Conservation (phyloP, 1,140 invertebrate genomes). For the Harpegnathos saltator region DNA sequence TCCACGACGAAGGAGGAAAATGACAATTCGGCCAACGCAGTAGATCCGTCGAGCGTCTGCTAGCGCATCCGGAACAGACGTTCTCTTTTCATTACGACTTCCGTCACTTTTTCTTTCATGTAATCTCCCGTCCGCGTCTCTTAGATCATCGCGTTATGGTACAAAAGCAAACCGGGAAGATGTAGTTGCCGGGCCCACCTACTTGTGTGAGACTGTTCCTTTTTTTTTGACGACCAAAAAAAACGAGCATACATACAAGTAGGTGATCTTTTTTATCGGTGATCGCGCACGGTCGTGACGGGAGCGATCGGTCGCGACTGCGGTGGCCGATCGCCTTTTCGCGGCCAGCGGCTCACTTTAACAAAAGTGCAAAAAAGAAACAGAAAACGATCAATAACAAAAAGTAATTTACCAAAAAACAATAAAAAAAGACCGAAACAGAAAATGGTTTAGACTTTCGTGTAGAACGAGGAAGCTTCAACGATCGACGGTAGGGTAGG, state of each 20-base stretch:
- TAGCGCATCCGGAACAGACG: not conserved
- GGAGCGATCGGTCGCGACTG: slow-evolving; percentile 37
- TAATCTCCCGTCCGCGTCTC: slow-evolving; percentile 8
- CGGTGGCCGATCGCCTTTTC: slow-evolving; percentile 16
- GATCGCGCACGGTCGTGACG: not conserved
- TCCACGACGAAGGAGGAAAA: slow-evolving; percentile 23
- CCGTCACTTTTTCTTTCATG: slow-evolving; percentile 31
- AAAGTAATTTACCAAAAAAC: not conserved
- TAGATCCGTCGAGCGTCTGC: slow-evolving; percentile 20
- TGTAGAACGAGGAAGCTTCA: slow-evolving; percentile 36
- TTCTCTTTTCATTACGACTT: not conserved
- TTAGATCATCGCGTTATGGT: slow-evolving; percentile 12
- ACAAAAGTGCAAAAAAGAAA: not conserved
- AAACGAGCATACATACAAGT: slow-evolving; percentile 80
- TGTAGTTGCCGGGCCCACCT: slow-evolving; percentile 83
- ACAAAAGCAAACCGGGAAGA: slow-evolving; percentile 77
- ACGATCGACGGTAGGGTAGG: slow-evolving; percentile 12
- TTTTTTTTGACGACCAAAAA: slow-evolving; percentile 63
- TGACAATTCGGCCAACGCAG: slow-evolving; percentile 20
- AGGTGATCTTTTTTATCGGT: slow-evolving; percentile 76
- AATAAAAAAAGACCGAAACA: not conserved
- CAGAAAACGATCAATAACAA: not conserved
- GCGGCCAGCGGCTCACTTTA: slow-evolving; percentile 44
- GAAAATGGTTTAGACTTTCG: not conserved
- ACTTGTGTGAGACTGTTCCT: slow-evolving; percentile 82